phyloP scores from a whole-genome alignment of 2,797 vertebrate species.

The Anolis apletophallus region DNA sequence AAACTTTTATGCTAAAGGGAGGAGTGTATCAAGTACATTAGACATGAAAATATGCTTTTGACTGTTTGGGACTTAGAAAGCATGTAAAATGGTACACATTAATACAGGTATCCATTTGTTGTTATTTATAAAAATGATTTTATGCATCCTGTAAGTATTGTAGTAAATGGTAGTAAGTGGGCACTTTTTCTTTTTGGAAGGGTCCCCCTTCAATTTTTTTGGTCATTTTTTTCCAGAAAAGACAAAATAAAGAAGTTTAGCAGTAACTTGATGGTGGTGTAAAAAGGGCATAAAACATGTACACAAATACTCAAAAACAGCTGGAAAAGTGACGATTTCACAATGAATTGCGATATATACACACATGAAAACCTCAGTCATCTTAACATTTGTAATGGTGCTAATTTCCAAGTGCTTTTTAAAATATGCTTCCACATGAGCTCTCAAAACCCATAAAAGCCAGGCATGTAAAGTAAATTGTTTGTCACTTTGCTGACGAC shows the following conservation, averaged over 20 bases:
- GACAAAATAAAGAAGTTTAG: constrained; percentile 75
- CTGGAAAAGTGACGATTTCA: constrained; percentile 58
- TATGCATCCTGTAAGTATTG: constrained; percentile 63
- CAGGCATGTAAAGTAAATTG: constrained; percentile 89
- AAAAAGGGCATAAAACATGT: constrained; percentile 58
- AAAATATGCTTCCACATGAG: constrained; percentile 94
- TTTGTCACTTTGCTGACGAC: constrained; percentile 89
- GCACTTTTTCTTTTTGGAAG: constrained; percentile 44
- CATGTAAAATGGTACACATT: constrained; percentile 53
- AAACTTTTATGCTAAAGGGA: constrained; percentile 77
- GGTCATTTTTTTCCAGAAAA: constrained; percentile 67
- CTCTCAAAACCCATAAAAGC: constrained; percentile 90
- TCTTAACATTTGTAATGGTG: constrained; percentile 84
- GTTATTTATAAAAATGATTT: constrained; percentile 71
- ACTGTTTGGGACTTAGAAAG: constrained; percentile 56
- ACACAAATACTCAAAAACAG: constrained; percentile 50
- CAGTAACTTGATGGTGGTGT: constrained; percentile 57
- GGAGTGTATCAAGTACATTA: constrained; percentile 29
- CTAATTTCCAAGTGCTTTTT: constrained; percentile 86
- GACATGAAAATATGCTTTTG: constrained; percentile 56
- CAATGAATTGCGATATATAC: constrained; percentile 12
- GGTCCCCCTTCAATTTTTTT: constrained; percentile 65
- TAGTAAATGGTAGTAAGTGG: constrained; percentile 47
- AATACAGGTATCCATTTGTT: constrained; percentile 57
- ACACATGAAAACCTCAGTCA: constrained; percentile 29